Evolutionary conservation across 2,113 vertebrate species (phyloP).

Genomic region (Tamias sibiricus): DNA sequence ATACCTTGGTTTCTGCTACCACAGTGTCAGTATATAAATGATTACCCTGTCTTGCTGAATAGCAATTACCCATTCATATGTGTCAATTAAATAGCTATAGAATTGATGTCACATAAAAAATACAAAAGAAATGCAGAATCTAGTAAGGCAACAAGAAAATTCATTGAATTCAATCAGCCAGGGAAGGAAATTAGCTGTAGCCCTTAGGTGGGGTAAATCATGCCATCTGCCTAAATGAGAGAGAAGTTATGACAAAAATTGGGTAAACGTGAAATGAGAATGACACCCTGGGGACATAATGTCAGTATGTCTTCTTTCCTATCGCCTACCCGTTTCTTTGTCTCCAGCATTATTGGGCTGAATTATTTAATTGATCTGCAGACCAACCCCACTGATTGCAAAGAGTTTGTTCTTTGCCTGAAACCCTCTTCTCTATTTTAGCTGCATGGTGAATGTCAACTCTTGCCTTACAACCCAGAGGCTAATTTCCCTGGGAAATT

Average conservation of each 20-base stretch:
- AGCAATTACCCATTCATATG: not conserved
- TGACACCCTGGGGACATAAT: not conserved
- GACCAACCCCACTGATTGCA: not conserved
- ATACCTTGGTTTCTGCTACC: not conserved
- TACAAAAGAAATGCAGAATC: not conserved
- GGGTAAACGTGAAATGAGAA: not conserved
- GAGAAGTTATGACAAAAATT: constrained; percentile 20
- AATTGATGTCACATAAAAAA: not conserved
- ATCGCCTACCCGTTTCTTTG: not conserved
- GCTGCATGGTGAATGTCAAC: not conserved
- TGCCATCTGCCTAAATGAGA: not conserved
- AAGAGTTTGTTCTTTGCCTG: not conserved
- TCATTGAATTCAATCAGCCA: not conserved
- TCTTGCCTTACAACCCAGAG: not conserved
- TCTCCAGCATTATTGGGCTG: not conserved
- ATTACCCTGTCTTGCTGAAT: not conserved
- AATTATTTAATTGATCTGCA: not conserved
- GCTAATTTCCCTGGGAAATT: not conserved
- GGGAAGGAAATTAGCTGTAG: constrained; percentile 16
- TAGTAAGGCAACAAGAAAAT: not conserved
- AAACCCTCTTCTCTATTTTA: not conserved
- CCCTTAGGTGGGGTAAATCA: not conserved
- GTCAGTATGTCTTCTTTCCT: not conserved
- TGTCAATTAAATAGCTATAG: constrained; percentile 1
- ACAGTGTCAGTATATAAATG: not conserved